Base-by-base conservation (phyloP, 2,888 invertebrate genomes). In the Rhogogaster chlorosoma region DNA sequence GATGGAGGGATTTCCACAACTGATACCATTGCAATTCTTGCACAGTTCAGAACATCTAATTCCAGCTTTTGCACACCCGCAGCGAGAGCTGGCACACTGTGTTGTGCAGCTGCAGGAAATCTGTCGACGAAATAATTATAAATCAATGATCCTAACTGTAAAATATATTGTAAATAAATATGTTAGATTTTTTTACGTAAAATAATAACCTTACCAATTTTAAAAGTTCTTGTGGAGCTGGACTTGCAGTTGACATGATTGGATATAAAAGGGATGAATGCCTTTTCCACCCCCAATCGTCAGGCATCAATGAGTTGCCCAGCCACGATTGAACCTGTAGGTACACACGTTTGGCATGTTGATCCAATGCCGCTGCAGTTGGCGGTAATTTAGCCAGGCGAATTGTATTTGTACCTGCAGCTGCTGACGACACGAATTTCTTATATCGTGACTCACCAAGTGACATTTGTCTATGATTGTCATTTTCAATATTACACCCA, bases 1-100 rank as follows among this genome's bases (percentile, higher is more conserved):
- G n/a, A 22, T 29, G 18, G 71, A 22, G 7, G 38, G 26, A 77
- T 84, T 77, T 32, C 12, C 36, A 36, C 86, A 86, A 61, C 42
- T 61, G 15, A 80, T 42, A 26, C 80, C 85, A 71, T 42, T 84
- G 71, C 86, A 86, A 32, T 86, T 53, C 82, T 82, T 84, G 82
- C 85, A 86, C 3, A 84, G 38, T 45, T 29, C 18, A n/a, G 80
- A 70, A 67, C 85, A 86, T 38, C 29, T 15, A 26, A 85, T 64
- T 64, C 86, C 86, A 18, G 77, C 57, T 38, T 85, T 86, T 32
- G 75, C 86, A 32, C 86, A 86, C n/a, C 70, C 67, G 77, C 83
- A 86, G 6, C 84, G 84, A 71, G 71, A 71, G 15, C 2, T 71
- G 38, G 5, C 15, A 71, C 71, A 71, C 5, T 71, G 2, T 29